Base-by-base conservation (phyloP, 2,113 vertebrate genomes). In the Charadrius vociferus region DNA sequence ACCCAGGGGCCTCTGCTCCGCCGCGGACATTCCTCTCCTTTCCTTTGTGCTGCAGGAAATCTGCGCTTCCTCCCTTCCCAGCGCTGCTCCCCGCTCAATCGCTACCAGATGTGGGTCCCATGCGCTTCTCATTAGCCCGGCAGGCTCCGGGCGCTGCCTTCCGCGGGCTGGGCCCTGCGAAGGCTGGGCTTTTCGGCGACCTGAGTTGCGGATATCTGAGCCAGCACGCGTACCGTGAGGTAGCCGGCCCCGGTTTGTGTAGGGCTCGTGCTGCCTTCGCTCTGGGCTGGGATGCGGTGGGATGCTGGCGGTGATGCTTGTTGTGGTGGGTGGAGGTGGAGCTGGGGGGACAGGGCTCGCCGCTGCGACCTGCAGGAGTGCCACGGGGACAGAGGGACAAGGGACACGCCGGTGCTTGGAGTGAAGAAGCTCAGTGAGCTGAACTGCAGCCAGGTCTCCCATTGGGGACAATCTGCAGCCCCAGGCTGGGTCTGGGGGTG, bases 51-150 rank as follows among this genome's bases (percentile, higher is more conserved):
- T 98, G 98, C 98, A 99, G 98, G 99, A 99, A 99, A 98, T 99
- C 98, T 98, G 98, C 73, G 92, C 98, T 97, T 99, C 98, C 99
- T 99, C 98, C 98, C 96, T 99, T 96, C 98, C 98, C 98, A 98
- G 98, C 97, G 93, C 98, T 99, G 98, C 98, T 87, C 56, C 34
- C 4, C 5, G 24, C 97, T 98, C 99, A 99, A 99, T 99, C 73
- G 96, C 98, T 99, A 99, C 99, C 99, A 99, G 99, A 99, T 99
- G 99, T 99, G 98, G 93, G 62, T 98, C 82, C 98, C 98, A 98
- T 98, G 99, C 98, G 12, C 97, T 98, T 97, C 97, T 93, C 95
- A 98, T 99, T 98, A 97, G 98, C 92, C 95, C 90, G 49, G 98
- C 97, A 97, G 98, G 98, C 49, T 93, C 90, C 26, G 81, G 97